phyloP scores from a whole-genome alignment of 1,140 invertebrate genomes.

The Diploscapter pachys region DNA sequence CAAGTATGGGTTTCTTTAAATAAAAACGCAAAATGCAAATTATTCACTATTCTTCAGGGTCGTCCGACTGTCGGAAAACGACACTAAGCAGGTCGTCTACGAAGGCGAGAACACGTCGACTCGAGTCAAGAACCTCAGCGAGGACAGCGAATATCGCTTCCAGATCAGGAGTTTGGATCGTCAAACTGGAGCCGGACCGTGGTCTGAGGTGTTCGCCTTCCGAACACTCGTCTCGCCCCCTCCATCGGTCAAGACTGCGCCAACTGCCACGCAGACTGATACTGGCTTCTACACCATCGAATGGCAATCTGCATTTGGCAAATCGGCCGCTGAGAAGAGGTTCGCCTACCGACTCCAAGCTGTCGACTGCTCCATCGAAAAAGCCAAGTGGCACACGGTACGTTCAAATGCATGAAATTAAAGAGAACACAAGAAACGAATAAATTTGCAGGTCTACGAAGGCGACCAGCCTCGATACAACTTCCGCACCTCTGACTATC shows the following conservation, averaged over 20 bases:
- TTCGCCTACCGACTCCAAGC: conserved; percentile 48
- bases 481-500: conserved; percentile 30
- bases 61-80: conserved; percentile 52
- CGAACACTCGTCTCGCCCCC: conserved; percentile 33
- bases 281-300: conserved; percentile 48
- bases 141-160: conserved; percentile 44
- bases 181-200: conserved; percentile 34
- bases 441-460: conserved; percentile 43
- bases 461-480: conserved; percentile 43
- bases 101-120: conserved; percentile 48
- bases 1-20: not conserved
- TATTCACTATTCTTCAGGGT: conserved; percentile 35
- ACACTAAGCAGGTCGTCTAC: conserved; percentile 49
- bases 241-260: conserved; percentile 29
- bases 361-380: conserved; percentile 32
- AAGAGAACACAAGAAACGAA: conserved; percentile 40
- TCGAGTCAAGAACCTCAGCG: conserved; percentile 46
- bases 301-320: conserved; percentile 38
- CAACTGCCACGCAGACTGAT: conserved; percentile 39
- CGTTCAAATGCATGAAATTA: conserved; percentile 31
- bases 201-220: conserved; percentile 39
- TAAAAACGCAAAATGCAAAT: not conserved
- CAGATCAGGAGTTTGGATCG: conserved; percentile 45
- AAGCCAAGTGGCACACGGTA: conserved; percentile 41
- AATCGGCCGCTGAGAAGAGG: conserved; percentile 5